phyloP scores from a whole-genome alignment of 2,888 invertebrate species.

The Hemithea aestivaria region DNA sequence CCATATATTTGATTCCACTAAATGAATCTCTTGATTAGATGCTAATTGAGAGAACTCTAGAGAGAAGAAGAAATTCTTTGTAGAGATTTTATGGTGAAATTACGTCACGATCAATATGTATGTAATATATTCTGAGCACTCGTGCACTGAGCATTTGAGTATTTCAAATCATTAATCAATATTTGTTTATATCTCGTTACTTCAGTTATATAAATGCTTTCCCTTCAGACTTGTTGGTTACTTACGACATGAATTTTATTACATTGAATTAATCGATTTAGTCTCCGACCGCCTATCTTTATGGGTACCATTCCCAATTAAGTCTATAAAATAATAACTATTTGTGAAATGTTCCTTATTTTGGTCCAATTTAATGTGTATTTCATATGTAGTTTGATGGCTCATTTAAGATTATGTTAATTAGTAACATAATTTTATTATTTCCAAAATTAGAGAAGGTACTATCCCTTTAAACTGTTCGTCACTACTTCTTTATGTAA shows the following conservation, averaged over 20 bases:
- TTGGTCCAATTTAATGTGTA: no score
- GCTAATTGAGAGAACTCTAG: conserved; percentile 49
- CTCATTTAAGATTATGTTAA: no score
- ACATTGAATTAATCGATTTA: conserved; percentile 26
- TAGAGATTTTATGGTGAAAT: conserved; percentile 32
- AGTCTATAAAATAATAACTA: not conserved
- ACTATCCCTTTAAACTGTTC: no score
- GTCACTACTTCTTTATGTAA: no score
- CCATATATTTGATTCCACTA: conserved; percentile 52
- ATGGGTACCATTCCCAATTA: not conserved
- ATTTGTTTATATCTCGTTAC: conserved; percentile 54
- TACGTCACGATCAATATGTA: conserved; percentile 44
- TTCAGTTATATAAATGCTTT: conserved; percentile 54
- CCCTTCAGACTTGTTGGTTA: conserved; percentile 44
- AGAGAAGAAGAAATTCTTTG: conserved; percentile 59
- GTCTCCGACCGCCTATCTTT: conserved; percentile 4
- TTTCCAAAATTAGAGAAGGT: no score
- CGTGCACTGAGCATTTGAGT: conserved; percentile 47
- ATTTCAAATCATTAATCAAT: conserved; percentile 53
- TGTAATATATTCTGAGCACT: conserved; percentile 36
- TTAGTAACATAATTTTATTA: no score
- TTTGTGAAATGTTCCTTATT: no score
- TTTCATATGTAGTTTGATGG: no score
- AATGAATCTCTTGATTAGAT: conserved; percentile 66
- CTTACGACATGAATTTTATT: conserved; percentile 15